These are phyloP conservation scores for Sitta europaea DNA, from an alignment of 2,113 vertebrate genomes.

Conservation along the genomic window DNA sequence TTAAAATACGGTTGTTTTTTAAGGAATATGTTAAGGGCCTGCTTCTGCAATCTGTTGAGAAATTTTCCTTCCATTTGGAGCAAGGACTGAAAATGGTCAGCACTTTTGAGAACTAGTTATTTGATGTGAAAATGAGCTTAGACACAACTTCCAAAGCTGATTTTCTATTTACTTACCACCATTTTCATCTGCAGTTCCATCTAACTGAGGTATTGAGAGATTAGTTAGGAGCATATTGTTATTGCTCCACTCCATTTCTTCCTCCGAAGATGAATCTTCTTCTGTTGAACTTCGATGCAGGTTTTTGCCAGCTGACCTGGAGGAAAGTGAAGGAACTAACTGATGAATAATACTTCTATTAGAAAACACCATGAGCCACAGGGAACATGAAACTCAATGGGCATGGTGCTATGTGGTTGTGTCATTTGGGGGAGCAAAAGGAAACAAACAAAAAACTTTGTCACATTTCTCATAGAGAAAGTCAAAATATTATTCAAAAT, in stretches of 20 bases:
- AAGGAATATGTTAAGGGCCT: background rate
- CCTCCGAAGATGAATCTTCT: conserved; percentile 86
- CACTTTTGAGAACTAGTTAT: background rate
- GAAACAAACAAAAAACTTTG: background rate
- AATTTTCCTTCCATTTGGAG: background rate
- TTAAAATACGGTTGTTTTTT: background rate
- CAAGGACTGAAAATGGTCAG: background rate
- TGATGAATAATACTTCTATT: background rate
- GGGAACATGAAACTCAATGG: background rate
- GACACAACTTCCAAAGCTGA: background rate
- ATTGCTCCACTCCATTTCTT: conserved; percentile 93
- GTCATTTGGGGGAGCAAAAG: background rate
- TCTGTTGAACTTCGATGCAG: conserved; percentile 81
- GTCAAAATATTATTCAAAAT: background rate
- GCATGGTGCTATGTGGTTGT: background rate
- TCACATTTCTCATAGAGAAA: background rate
- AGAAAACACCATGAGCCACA: background rate
- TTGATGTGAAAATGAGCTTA: background rate
- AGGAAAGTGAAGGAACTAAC: conserved; percentile 10
- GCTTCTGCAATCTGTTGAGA: background rate
- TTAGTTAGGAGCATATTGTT: conserved; percentile 80
- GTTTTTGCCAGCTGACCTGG: conserved; percentile 77
- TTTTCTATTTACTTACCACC: conserved; percentile 80
- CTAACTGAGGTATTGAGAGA: conserved; percentile 95
- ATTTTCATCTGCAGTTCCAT: conserved; percentile 96